Conservation (phyloP, 2,888 invertebrate genomes). For the Octodonta nipae region DNA sequence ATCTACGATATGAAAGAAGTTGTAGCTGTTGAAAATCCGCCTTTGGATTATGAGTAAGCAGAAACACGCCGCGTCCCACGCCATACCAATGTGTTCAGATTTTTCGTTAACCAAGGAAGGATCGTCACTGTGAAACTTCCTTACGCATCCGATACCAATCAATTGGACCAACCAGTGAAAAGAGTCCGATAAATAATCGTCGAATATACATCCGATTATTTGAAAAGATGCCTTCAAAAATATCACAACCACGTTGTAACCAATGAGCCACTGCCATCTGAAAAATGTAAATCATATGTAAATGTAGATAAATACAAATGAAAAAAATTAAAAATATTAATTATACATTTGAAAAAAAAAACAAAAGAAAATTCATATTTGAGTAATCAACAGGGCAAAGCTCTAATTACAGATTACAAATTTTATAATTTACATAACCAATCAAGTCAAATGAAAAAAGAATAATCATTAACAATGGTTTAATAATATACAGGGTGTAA, state of each 20-base stretch:
- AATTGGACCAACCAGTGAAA: slow-evolving; percentile 69
- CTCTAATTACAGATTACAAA: no score
- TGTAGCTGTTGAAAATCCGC: slow-evolving; percentile 85
- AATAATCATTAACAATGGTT: no score
- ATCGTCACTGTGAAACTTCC: slow-evolving; percentile 42
- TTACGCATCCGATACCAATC: slow-evolving; percentile 80
- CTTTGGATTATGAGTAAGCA: slow-evolving; percentile 83
- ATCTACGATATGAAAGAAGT: slow-evolving; percentile 92
- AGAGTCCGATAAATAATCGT: slow-evolving; percentile 39
- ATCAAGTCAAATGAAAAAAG: no score
- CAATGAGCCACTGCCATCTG: slow-evolving; percentile 79
- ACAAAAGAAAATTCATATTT: no score
- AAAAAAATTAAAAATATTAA: no score
- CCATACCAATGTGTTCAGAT: slow-evolving; percentile 71
- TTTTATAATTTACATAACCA: no score
- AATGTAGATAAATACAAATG: background rate
- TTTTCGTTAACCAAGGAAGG: slow-evolving; percentile 6
- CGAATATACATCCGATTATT: slow-evolving; percentile 83
- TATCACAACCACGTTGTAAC: slow-evolving; percentile 84
- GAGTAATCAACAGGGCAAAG: no score
- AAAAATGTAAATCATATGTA: slow-evolving; percentile 14
- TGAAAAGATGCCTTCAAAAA: slow-evolving; percentile 75
- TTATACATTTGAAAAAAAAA: no score
- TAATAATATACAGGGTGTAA: no score
- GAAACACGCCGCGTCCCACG: slow-evolving; percentile 93